Percentiles rank a stretch among this genome's conserved stretches.
Evolutionary conservation across 2,888 invertebrate genomes (phyloP).

Genomic region (Diplazon laetatorius): DNA sequence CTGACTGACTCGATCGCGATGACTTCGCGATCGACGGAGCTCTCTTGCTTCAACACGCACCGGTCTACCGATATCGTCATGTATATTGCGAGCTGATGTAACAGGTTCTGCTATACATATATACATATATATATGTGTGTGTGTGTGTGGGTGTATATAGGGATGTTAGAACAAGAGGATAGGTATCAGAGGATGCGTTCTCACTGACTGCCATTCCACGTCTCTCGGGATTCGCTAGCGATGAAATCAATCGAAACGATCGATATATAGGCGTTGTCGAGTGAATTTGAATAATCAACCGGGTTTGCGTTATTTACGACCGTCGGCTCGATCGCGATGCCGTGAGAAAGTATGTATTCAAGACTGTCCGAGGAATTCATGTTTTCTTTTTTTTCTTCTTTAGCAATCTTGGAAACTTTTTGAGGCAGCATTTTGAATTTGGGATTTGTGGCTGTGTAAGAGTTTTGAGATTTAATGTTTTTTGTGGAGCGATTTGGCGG

Average conservation of each 20-base stretch:
- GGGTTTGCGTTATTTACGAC: slow-evolving; percentile 48
- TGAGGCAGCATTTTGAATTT: too few species aligned
- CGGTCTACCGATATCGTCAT: slow-evolving; percentile 45
- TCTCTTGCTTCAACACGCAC: slow-evolving; percentile 41
- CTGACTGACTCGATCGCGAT: slow-evolving; percentile 71
- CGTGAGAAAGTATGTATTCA: slow-evolving; percentile 65
- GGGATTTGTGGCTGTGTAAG: too few species aligned
- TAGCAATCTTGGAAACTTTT: too few species aligned
- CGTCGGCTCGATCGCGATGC: slow-evolving; percentile 25
- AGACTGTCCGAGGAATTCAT: too few species aligned
- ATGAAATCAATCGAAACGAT: slow-evolving; percentile 72
- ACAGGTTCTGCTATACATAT: slow-evolving; percentile 34
- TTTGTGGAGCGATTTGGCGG: too few species aligned
- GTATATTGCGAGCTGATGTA: slow-evolving; percentile 45
- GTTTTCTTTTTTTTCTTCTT: too few species aligned
- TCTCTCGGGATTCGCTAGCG: not conserved
- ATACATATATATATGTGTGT: too few species aligned
- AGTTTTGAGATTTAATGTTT: too few species aligned
- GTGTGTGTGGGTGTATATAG: too few species aligned
- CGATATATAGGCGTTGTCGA: slow-evolving; percentile 56
- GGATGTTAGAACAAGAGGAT: slow-evolving; percentile 1
- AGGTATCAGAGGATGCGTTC: slow-evolving; percentile 21
- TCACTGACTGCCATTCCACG: slow-evolving; percentile 11
- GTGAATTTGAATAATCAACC: slow-evolving; percentile 61
- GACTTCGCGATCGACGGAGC: slow-evolving; percentile 39